Base-by-base conservation (phyloP, 1,140 invertebrate genomes). In the Neocloeon triangulifer region DNA sequence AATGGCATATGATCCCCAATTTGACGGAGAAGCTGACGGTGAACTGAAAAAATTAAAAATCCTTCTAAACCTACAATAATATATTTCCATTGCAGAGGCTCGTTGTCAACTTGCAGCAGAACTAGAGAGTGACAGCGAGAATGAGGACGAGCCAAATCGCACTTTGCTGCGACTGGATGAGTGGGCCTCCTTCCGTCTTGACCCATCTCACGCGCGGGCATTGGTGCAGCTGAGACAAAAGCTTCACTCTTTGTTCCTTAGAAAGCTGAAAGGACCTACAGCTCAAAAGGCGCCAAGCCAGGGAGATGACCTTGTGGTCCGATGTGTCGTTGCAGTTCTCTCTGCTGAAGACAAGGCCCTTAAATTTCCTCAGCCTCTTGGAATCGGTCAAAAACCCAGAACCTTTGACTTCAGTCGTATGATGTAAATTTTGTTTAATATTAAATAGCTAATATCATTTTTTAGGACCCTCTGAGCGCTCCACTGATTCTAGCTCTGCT, bases 111-210 rank as follows among this genome's bases (percentile, higher is more conserved):
- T 12, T 3, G 14, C 21, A 13, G n/a, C 20, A 3, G 20, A 32
- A 17, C 14, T 32, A 21, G 55, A 61, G 37, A 69, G 65, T 38
- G 65, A 69, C 41, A 66, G 64, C 33, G 67, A 67, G 41, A 59
- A 56, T 35, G 67, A 70, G 36, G 60, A 69, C 25, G 60, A 62
- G 32, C 62, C 61, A 3, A 66, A 70, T 34, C 59, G 56, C 8
- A 56, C 69, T 5, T 57, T 59, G 26, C 48, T 72, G 13, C 66
- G 66, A 47, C 46, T 84, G 1, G 78, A 84, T 43, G 74, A 82
- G 35, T 85, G 78, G 78, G 62, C 78, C 17, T 64, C 65, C n/a
- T 79, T 84, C 47, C 61, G 63, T 25, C 53, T 73, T 1, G 68
- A 75, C 42, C 61, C 64, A 4, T 63, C 73, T 16, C 61, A 66